These are phyloP conservation scores for Albula glossodonta DNA, from an alignment of 2,113 vertebrate genomes.

Conservation along the genomic window DNA sequence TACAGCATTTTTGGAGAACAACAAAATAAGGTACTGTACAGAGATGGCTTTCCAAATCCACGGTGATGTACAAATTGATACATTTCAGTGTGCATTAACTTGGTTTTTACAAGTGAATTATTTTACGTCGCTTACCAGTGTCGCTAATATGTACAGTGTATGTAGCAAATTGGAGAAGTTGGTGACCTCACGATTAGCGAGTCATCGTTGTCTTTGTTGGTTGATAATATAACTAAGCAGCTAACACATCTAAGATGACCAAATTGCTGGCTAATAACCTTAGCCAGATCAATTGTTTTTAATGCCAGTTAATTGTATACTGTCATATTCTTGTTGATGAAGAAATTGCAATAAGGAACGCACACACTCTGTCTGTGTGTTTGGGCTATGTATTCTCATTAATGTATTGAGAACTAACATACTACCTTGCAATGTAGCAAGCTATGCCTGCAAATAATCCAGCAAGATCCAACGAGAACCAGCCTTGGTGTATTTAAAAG, in stretches of 20 bases:
- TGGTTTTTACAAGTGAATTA: not conserved
- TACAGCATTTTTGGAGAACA: slow-evolving; percentile 24
- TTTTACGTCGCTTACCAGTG: not conserved
- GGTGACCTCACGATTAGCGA: not conserved
- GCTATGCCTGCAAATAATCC: not conserved
- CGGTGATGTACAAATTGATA: not conserved
- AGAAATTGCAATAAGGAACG: too few species aligned
- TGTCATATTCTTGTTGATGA: too few species aligned
- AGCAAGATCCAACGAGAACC: not conserved
- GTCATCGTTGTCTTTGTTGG: not conserved
- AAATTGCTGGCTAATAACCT: too few species aligned
- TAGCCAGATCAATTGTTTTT: too few species aligned
- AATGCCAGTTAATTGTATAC: too few species aligned
- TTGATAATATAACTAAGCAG: not conserved
- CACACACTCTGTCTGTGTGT: too few species aligned
- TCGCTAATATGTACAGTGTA: not conserved
- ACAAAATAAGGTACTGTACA: slow-evolving; percentile 1
- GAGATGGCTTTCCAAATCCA: not conserved
- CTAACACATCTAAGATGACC: not conserved
- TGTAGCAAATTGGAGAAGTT: not conserved
- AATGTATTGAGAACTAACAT: not conserved
- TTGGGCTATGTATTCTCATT: too few species aligned
- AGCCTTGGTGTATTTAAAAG: too few species aligned
- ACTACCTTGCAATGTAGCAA: not conserved
- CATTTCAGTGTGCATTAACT: too few species aligned